Evolutionary conservation across 2,797 vertebrate genomes (phyloP).

Genomic region (Hephaestus fuliginosus): DNA sequence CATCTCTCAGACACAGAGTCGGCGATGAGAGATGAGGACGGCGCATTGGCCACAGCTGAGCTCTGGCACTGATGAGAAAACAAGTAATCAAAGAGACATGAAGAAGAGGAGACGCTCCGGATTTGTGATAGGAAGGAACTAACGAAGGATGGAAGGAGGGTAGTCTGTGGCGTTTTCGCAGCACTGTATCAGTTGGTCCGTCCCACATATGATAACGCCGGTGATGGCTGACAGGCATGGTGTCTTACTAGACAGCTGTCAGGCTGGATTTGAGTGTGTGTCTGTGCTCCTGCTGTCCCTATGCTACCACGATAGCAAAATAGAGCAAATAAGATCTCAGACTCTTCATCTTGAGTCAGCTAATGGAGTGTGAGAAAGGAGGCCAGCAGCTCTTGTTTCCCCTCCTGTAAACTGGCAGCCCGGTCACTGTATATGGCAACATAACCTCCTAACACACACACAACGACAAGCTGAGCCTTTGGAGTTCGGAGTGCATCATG

Average conservation of each 20-base stretch:
- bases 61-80: constrained; percentile 73
- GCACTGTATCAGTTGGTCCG: constrained; percentile 9
- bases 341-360: constrained; percentile 47
- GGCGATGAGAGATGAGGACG: constrained; percentile 45
- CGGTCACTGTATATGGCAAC: constrained; percentile 18
- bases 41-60: constrained; percentile 73
- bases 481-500: constrained; percentile 39
- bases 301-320: constrained; percentile 31
- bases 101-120: constrained; percentile 55
- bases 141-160: constrained; percentile 43
- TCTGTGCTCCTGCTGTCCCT: constrained; percentile 8
- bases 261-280: constrained; percentile 1
- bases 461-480: constrained; percentile 37
- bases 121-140: constrained; percentile 60
- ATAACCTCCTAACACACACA: constrained; percentile 19
- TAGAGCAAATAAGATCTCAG: constrained; percentile 29
- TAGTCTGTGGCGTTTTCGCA: constrained; percentile 25
- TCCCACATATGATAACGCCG: constrained; percentile 14
- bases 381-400: constrained; percentile 33
- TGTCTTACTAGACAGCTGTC: constrained; percentile 48
- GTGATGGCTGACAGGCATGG: constrained; percentile 27
- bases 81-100: constrained; percentile 76
- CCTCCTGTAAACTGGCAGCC: constrained; percentile 29
- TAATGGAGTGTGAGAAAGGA: constrained; percentile 49
- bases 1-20: constrained; percentile 46